phyloP scores from a whole-genome alignment of 2,888 invertebrate genomes.

The Hyposoter didymator region DNA sequence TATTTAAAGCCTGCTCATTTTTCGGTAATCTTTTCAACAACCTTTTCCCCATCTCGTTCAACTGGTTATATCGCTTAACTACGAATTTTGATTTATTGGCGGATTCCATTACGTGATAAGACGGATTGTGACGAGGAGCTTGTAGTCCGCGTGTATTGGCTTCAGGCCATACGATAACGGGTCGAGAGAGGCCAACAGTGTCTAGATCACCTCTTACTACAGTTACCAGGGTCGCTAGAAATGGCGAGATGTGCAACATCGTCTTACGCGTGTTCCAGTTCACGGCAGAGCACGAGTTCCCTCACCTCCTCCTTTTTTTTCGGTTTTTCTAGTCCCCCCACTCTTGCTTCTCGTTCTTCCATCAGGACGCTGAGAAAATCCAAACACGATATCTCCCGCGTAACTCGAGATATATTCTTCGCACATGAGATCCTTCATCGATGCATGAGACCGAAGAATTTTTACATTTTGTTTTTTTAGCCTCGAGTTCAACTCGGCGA shows the following conservation, averaged over 20 bases:
- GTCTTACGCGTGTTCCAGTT: slow-evolving; percentile 60
- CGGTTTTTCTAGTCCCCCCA: neutral
- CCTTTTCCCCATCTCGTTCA: neutral
- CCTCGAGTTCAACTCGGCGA: neutral
- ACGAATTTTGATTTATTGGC: neutral
- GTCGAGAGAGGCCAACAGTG: slow-evolving; percentile 50
- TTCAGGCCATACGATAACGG: slow-evolving; percentile 56
- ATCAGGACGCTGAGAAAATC: slow-evolving; percentile 60
- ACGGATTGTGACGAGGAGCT: slow-evolving; percentile 24
- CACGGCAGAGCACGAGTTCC: slow-evolving; percentile 35
- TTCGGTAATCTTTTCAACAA: neutral
- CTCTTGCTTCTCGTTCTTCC: slow-evolving; percentile 19
- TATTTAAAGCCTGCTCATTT: neutral
- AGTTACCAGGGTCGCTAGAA: slow-evolving; percentile 67
- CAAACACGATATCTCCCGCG: slow-evolving; percentile 65
- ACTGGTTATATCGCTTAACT: neutral
- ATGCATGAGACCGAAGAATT: neutral
- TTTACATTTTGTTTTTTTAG: neutral
- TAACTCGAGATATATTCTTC: slow-evolving; percentile 35
- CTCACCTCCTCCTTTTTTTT: slow-evolving; percentile 26
- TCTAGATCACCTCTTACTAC: slow-evolving; percentile 63
- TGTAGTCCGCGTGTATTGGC: slow-evolving; percentile 7
- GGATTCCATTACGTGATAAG: slow-evolving; percentile 7
- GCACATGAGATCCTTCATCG: slow-evolving; percentile 3
- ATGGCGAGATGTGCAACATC: slow-evolving; percentile 58